Base-by-base conservation (phyloP, 92 coral and sea anemone species). In the Porites lobata region DNA sequence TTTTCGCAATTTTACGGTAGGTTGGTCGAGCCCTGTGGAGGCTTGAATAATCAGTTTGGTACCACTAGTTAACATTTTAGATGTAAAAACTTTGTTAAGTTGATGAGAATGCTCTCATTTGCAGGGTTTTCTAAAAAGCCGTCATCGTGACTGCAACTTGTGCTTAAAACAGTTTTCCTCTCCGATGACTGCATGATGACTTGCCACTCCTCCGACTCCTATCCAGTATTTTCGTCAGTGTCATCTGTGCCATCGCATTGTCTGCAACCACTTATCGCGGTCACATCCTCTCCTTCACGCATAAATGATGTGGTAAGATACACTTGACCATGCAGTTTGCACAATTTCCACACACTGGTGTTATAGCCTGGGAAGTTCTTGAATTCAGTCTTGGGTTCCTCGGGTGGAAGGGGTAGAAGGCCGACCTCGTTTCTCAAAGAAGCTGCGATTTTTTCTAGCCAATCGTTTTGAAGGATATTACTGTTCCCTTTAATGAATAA, bases 321-420 rank as follows among this genome's bases (percentile, higher is more conserved):
- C 50, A 85, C 75, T 38, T 85, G 76, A 20, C 74, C 52, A 7
- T 85, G 75, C 0, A 53, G 54, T 54, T 54, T 54, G 58, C 89
- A 85, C 9, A 51, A 11, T 54, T 75, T 75, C 89, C 89, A 85
- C 24, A 67, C 65, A 15, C 43, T 83, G 51, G 57, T 75, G 11
- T 47, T 56, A 57, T 43, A 75, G 15, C 83, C 76, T 85, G 89
- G 89, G 32, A 85, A 75, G 9, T 76, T 76, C 72, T 66, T 58
- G 6, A 85, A 85, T 10, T 43, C 38, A 0, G 0, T 13, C 0
- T 18, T 29, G 12, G 75, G 32, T 65, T 85, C 52, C 21, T 65
- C 75, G 9, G 17, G 9, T 9, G 38, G 68, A 7, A 65, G 83
- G 2, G 70, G 12, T 2, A 3, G 14, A 2, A 85, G 76, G 57